phyloP scores from a whole-genome alignment of 2,113 vertebrate species.

The Equus przewalskii region DNA sequence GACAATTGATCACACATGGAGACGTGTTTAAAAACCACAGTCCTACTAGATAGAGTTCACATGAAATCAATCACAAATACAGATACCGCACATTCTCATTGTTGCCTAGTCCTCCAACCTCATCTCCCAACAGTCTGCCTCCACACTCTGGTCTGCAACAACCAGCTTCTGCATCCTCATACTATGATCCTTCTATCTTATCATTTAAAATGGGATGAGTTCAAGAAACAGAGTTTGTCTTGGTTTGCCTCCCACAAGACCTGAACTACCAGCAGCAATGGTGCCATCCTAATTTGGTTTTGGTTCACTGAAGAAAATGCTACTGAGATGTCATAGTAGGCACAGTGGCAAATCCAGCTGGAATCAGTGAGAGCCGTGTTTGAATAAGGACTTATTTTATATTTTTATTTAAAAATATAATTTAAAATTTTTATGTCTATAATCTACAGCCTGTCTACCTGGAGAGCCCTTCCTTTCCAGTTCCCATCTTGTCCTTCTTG shows the following conservation, averaged over 20 bases:
- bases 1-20: not conserved
- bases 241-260: too few relatives aligned
- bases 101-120: not conserved
- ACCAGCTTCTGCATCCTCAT: not conserved
- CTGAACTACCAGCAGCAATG: too few relatives aligned
- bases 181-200: too few relatives aligned
- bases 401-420: too few relatives aligned
- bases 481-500: not conserved
- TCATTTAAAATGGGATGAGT: too few relatives aligned
- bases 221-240: too few relatives aligned
- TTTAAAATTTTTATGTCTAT: not conserved
- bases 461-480: not conserved
- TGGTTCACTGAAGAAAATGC: too few relatives aligned
- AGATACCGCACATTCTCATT: not conserved
- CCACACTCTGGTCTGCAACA: not conserved
- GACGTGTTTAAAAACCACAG: not conserved
- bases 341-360: too few relatives aligned
- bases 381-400: too few relatives aligned
- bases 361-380: too few relatives aligned
- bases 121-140: not conserved
- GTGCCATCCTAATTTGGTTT: too few relatives aligned
- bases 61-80: not conserved
- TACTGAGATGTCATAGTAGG: too few relatives aligned
- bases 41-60: not conserved
- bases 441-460: not conserved